Evolutionary conservation across 2,888 invertebrate species (phyloP), one percentile per base, ranked within the genome.

Genomic region (Bombylius discolor): DNA sequence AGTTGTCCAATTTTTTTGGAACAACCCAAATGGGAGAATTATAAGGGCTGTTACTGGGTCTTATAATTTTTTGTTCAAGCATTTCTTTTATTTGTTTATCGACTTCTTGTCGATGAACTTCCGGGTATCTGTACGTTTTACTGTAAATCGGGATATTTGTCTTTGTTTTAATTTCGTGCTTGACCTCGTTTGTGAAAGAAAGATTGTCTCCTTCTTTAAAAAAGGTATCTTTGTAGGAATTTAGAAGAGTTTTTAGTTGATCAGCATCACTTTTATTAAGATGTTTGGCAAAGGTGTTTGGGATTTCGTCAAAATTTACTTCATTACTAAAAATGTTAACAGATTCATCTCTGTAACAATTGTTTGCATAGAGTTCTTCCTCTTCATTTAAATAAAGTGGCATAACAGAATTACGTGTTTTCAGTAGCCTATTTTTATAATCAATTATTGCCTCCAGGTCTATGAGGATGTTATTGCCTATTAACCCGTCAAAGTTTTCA

Each of bases 61-160:
- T 36, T 11, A 68, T 64, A 34, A 67, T 67, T 13, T 31, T 52
- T 50, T 58, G 51, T 32, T 51, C 12, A 13, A 55, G 46, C 47
- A 55, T 51, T 23, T 55, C 47, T 46, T 47, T 45, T 6, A 55
- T 50, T 47, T 55, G 47, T 50, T n/a, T 11, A 9, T 54, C 44
- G 33, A 54, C 45, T 23, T 45, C 49, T 33, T 32, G 5, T 33
- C 50, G 32, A 46, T 55, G 55, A 36, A 55, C 31, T 8, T 55
- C 49, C 13, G 49, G 54, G 31, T 42, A 44, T 14, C 48, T 54
- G 34, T 49, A 61, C 5, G 44, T 23, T 39, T 55, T 57, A 6
- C 42, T 57, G 51, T 56, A 57, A 47, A 47, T 47, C 5, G 47
- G 31, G 14, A 47, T 47, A 47, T 47, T 47, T 31, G 8, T 58